A percentile compares a stretch with the other conserved stretches of the same genome.
Conservation (phyloP, 2,888 invertebrate genomes). For the Drosophila monieri region DNA sequence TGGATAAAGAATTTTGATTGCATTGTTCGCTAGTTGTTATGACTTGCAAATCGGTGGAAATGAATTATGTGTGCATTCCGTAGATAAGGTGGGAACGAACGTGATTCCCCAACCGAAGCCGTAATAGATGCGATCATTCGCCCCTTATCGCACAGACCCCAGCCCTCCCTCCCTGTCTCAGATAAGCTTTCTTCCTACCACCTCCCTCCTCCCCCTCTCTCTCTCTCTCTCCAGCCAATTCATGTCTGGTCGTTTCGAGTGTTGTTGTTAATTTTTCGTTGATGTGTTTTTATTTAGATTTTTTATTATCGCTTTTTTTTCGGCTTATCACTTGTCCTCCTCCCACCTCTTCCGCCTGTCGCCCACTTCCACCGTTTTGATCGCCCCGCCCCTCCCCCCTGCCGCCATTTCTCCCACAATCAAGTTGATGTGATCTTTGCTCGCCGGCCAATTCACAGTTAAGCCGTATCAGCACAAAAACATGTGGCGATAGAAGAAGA, state of each 20-base stretch:
- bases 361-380: not conserved
- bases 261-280: conserved; percentile 66
- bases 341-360: not conserved
- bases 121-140: conserved; percentile 27
- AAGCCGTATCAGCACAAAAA: conserved; percentile 35
- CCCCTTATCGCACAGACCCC: not conserved
- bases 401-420: conserved; percentile 21
- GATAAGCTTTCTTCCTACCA: not conserved
- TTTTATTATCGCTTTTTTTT: conserved; percentile 61
- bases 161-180: not conserved
- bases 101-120: conserved; percentile 21
- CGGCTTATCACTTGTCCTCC: conserved; percentile 54
- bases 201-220: not conserved
- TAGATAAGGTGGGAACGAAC: conserved; percentile 37
- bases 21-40: conserved; percentile 1
- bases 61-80: conserved; percentile 30
- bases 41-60: conserved; percentile 23
- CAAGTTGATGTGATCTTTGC: conserved; percentile 37
- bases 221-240: not conserved
- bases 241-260: conserved; percentile 52
- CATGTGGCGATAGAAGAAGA: too few relatives aligned
- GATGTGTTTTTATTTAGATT: conserved; percentile 61
- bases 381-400: not conserved
- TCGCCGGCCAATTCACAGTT: conserved; percentile 64
- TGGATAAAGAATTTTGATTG: conserved; percentile 3